Percentiles rank a stretch among this genome's conserved stretches.
phyloP scores from a whole-genome alignment of 2,888 invertebrate species.

The Melieria omissa region DNA sequence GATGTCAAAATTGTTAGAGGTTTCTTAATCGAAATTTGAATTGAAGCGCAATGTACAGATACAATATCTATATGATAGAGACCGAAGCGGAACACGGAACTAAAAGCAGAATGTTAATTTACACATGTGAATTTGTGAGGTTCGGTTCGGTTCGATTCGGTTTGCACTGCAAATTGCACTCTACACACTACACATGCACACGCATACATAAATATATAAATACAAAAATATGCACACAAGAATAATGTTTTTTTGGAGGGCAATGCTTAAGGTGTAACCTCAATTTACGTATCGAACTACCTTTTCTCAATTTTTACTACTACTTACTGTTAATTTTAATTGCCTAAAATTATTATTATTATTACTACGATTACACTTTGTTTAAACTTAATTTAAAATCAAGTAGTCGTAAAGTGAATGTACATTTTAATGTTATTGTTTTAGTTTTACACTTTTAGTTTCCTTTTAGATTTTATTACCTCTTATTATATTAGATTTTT shows the following conservation, averaged over 20 bases:
- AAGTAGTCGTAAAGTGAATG: constrained; percentile 13
- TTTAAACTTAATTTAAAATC: constrained; percentile 12
- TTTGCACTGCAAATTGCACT: too few species aligned
- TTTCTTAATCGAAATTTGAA: too few species aligned
- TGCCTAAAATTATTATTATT: constrained; percentile 24
- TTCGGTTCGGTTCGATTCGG: too few species aligned
- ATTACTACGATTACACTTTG: constrained; percentile 19
- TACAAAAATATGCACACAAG: neutral
- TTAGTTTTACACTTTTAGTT: constrained; percentile 5
- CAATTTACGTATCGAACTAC: constrained; percentile 10
- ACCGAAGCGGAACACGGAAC: too few species aligned
- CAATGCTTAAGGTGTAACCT: too few species aligned
- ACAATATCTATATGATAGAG: too few species aligned
- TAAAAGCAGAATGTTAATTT: too few species aligned
- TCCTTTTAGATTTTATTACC: neutral
- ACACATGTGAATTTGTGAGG: too few species aligned
- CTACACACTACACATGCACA: neutral
- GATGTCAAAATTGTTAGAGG: too few species aligned
- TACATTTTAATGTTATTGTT: neutral
- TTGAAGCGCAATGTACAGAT: too few species aligned
- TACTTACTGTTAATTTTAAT: constrained; percentile 11
- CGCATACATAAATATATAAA: constrained; percentile 7
- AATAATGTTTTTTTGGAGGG: neutral
- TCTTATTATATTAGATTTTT: constrained; percentile 14
- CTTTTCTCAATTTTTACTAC: constrained; percentile 17